Percentiles rank a stretch among this genome's conserved stretches.
Evolutionary conservation across 53 echinoderm and acorn worm species (phyloP).

Genomic region (Antedon mediterranea): DNA sequence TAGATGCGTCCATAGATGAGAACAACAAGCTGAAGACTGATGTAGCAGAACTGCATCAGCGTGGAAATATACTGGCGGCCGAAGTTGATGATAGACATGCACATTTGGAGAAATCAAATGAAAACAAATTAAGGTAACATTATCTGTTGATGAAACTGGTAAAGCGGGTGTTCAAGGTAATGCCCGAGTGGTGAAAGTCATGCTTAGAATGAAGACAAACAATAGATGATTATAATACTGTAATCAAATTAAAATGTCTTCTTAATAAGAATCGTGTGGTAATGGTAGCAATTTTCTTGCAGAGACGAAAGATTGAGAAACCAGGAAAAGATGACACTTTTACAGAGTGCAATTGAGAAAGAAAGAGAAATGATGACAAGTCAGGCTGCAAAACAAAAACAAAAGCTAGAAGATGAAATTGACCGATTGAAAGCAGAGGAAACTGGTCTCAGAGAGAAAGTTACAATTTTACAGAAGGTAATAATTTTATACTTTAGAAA

Average conservation of each 20-base stretch:
- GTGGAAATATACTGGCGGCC: slow-evolving; percentile 47
- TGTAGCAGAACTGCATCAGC: slow-evolving; percentile 52
- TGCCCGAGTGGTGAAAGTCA: too few species aligned
- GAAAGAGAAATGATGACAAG: slow-evolving; percentile 65
- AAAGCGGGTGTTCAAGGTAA: too few species aligned
- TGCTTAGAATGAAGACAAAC: too few species aligned
- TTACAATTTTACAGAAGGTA: slow-evolving; percentile 40
- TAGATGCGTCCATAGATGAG: slow-evolving; percentile 58
- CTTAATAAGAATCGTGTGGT: too few species aligned
- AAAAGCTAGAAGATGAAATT: slow-evolving; percentile 61
- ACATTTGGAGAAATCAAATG: slow-evolving; percentile 63
- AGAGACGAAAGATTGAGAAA: slow-evolving; percentile 63
- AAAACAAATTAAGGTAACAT: slow-evolving; percentile 72
- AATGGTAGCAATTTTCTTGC: too few species aligned
- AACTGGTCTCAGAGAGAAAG: slow-evolving; percentile 21
- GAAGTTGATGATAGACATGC: slow-evolving; percentile 94
- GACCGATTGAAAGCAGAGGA: slow-evolving; percentile 55
- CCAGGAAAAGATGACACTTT: slow-evolving; percentile 45
- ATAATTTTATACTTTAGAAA: too few species aligned
- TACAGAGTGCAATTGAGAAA: slow-evolving; percentile 67
- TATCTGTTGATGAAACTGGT: slow-evolving; percentile 2
- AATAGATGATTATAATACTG: too few species aligned
- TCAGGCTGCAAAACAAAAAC: slow-evolving; percentile 61
- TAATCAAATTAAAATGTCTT: background rate
- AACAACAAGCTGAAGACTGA: slow-evolving; percentile 72